Evolutionary conservation across 1,140 invertebrate species (phyloP), one percentile per base, ranked within the genome.

Genomic region (Aradophagus sp.): DNA sequence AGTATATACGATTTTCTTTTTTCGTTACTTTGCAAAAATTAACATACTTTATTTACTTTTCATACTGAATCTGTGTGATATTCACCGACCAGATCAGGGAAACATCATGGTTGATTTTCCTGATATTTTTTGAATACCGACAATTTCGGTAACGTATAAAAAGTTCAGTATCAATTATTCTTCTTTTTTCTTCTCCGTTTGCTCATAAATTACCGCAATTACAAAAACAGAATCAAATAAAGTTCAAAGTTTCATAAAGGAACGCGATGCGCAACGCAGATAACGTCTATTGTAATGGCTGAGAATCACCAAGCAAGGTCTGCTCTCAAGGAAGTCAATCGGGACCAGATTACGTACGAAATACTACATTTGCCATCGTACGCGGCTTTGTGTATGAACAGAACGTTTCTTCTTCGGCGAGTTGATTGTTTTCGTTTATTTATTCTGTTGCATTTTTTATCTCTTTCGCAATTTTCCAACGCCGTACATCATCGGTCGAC

Each of bases 241-340:
- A 66, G 61, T 66, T 62, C 15, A 38, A 62, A 70, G 66, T 62
- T 66, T 62, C 23, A 74, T 67, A 52, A 74, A 74, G 52, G 47
- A 74, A 65, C 61, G 55, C 61, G 73, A 74, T 74, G 14, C 34
- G 20, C 50, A 8, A 12, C 14, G 44, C 13, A 61, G 73, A 74
- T 74, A 74, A 63, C 2, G 20, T 10, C 56, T 38, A 71, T 74
- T 74, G 67, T 74, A 68, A 63, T 63, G 68, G 36, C 73, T 71
- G 68, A 74, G 73, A 74, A 75, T 62, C 65, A 35, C 42, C 44
- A 65, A 26, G 45, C 68, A 75, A 75, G 73, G 68, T 75, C 68
- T 75, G 35, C 59, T 63, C 41, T 72, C 67, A 67, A 66, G 65
- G 67, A 75, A 75, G 63, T 69, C 50, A 55, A 66, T 73, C 42